Percentiles rank a stretch among this genome's conserved stretches.
Evolutionary conservation across 2,888 invertebrate genomes (phyloP).

Genomic region (Timandra comae): DNA sequence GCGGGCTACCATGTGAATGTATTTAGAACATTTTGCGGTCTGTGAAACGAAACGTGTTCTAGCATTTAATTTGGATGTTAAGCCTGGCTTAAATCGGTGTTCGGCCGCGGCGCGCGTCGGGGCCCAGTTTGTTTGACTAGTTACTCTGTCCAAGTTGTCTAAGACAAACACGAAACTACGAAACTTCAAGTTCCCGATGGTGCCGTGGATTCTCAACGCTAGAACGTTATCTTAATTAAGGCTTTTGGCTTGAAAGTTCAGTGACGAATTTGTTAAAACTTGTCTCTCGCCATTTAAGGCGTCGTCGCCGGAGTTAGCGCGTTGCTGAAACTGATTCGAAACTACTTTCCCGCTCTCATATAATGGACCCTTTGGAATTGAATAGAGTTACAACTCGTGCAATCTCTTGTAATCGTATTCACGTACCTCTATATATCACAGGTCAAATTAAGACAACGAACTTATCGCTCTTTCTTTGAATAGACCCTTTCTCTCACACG

Average conservation of each 20-base stretch:
- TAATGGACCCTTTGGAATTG: too few relatives aligned
- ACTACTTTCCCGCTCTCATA: too few relatives aligned
- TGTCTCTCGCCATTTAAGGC: conserved; percentile 26
- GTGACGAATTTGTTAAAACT: conserved; percentile 54
- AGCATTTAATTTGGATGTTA: conserved; percentile 57
- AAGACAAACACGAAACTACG: conserved; percentile 65
- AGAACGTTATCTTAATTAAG: conserved; percentile 62
- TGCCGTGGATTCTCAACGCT: conserved; percentile 34
- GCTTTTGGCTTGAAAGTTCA: conserved; percentile 39
- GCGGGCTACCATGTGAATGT: conserved; percentile 19
- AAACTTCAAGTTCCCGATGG: conserved; percentile 44
- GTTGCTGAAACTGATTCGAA: too few relatives aligned
- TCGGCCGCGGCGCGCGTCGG: conserved; percentile 23
- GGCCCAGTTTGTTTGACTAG: conserved; percentile 56
- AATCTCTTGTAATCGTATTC: too few relatives aligned
- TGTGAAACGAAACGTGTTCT: conserved; percentile 39
- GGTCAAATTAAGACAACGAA: too few relatives aligned
- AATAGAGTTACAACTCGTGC: too few relatives aligned
- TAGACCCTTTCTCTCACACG: too few relatives aligned
- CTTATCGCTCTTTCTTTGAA: too few relatives aligned
- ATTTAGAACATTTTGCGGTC: conserved; percentile 21
- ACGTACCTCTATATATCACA: too few relatives aligned
- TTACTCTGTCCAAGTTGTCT: conserved; percentile 62
- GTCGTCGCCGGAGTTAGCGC: conserved; percentile 3
- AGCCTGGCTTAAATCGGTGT: conserved; percentile 39